Evolutionary conservation across 1,140 invertebrate genomes (phyloP), one percentile per base, ranked within the genome.

Genomic region (Zaprionus lachaisei): DNA sequence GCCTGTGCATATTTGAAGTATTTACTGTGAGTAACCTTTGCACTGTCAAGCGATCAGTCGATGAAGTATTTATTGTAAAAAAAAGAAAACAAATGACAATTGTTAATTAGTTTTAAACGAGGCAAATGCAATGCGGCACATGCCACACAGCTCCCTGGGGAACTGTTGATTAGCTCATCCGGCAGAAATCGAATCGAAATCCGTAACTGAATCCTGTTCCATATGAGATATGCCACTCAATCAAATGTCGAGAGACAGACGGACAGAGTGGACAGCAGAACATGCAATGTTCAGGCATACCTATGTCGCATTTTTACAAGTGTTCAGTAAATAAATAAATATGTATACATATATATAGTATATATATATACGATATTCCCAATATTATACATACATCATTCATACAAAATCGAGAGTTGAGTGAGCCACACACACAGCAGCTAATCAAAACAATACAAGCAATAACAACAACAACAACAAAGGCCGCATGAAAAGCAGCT

Each of bases 401-500:
- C 58, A 62, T 57, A 54, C 20, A 49, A 41, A 55, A 61, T 62
- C 37, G 38, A 28, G 22, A 75, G 67, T 64, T 75, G 67, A 75
- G 71, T 75, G 67, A 54, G 63, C 56, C 26, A 4, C 54, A 47
- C 41, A 55, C 64, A 72, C 57, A 22, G 70, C 44, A 65, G 70
- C 74, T 62, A 77, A 72, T 72, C 69, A 72, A 77, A 77, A 76
- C 68, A 76, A 76, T 76, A 41, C 26, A n/a, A 47, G 58, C 17
- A 54, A 55, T 22, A 55, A 31, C 3, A 62, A 31, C 15, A 72
- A 66, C 15, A 57, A 24, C 24, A 24, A 5, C 26, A 71, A 63
- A 24, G 28, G n/a, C 49, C 5, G 28, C 62, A 64, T 20, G 34
- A 37, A 47, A 38, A 65, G 54, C 38, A 56, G 68, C 54, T 44